A percentile compares a stretch with the other conserved stretches of the same genome.
Conservation (phyloP, 23 tunicate species). For the Ciona savignyi region DNA sequence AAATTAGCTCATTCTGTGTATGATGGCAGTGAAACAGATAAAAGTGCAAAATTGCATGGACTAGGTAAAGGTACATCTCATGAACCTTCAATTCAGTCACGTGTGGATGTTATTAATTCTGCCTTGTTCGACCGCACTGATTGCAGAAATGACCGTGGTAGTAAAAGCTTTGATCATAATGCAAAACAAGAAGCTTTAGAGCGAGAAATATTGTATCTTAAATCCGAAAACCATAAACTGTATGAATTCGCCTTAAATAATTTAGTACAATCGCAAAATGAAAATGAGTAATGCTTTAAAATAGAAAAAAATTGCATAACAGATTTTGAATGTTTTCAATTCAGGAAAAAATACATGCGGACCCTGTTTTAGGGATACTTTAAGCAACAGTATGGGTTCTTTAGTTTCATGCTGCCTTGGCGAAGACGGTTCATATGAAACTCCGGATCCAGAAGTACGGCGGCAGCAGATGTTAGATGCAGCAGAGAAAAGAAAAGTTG, state of each 20-base stretch:
- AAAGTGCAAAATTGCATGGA: neutral
- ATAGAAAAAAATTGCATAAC: no score
- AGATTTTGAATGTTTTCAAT: no score
- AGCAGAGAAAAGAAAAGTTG: constrained; percentile 42
- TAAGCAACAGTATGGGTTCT: constrained; percentile 47
- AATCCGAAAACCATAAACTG: constrained; percentile 20
- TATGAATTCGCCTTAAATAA: constrained; percentile 24
- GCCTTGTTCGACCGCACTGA: no score
- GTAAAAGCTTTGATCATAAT: neutral
- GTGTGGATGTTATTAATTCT: no score
- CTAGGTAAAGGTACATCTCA: no score
- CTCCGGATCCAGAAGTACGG: constrained; percentile 72
- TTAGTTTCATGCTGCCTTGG: constrained; percentile 15
- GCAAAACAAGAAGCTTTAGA: neutral
- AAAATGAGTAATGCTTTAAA: no score
- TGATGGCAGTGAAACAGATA: constrained; percentile 2
- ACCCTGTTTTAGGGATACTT: no score
- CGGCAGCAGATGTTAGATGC: constrained; percentile 74
- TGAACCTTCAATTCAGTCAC: no score
- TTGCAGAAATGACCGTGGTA: no score
- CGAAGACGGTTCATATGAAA: constrained; percentile 19
- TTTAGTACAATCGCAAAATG: no score
- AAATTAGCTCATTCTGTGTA: constrained; percentile 4
- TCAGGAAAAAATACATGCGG: no score
- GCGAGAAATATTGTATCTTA: constrained; percentile 3